Percentiles rank a stretch among this genome's conserved stretches.
phyloP scores from a whole-genome alignment of 2,888 invertebrate genomes.

The Pachydiplax longipennis region DNA sequence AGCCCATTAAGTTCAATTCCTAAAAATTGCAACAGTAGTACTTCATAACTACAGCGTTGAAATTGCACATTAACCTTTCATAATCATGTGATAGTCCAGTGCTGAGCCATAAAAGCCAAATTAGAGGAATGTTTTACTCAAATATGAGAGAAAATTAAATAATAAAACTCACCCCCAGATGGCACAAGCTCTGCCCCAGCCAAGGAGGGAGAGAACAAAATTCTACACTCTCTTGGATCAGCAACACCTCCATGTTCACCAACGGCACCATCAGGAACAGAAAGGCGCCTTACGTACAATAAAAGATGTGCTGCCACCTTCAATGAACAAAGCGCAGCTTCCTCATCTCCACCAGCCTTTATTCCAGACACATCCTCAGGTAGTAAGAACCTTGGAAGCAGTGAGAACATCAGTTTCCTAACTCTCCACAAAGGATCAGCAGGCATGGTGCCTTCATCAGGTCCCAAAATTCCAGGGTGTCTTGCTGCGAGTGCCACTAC shows the following conservation, averaged over 20 bases:
- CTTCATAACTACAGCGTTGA: no score
- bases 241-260: slow-evolving; percentile 22
- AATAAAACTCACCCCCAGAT: slow-evolving; percentile 4
- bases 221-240: slow-evolving; percentile 13
- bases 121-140: no score
- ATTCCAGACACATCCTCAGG: slow-evolving; percentile 59
- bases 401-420: slow-evolving; percentile 76
- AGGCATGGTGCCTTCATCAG: slow-evolving; percentile 3
- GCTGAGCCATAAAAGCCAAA: no score
- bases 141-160: not conserved
- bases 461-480: slow-evolving; percentile 53
- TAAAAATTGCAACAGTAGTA: no score
- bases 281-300: slow-evolving; percentile 71
- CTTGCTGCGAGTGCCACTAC: slow-evolving; percentile 75
- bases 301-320: slow-evolving; percentile 77
- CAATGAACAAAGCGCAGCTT: slow-evolving; percentile 52
- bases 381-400: slow-evolving; percentile 75
- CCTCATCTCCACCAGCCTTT: slow-evolving; percentile 54
- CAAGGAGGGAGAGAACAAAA: slow-evolving; percentile 9
- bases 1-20: no score
- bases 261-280: slow-evolving; percentile 26
- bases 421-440: slow-evolving; percentile 64
- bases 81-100: no score
- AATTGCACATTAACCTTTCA: no score
- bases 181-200: slow-evolving; percentile 20